These are phyloP conservation scores for Laupala kohalensis DNA, from an alignment of 1,140 invertebrate genomes.

Conservation along the genomic window DNA sequence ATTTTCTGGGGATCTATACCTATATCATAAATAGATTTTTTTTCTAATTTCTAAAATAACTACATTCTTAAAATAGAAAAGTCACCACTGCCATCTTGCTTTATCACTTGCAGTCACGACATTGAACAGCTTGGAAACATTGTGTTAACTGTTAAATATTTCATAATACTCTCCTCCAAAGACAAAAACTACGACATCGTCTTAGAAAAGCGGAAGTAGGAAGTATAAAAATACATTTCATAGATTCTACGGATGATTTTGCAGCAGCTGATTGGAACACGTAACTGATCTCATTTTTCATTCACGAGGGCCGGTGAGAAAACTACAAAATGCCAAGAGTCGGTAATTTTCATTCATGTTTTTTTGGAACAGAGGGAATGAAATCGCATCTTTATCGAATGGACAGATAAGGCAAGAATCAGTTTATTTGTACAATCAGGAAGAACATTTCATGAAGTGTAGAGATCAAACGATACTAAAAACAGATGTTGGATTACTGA, in stretches of 20 bases:
- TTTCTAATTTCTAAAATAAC: neutral
- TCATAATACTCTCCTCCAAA: neutral
- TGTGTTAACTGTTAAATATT: neutral
- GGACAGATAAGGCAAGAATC: too few relatives aligned
- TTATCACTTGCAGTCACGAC: constrained; percentile 5
- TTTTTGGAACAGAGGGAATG: too few relatives aligned
- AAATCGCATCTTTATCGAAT: too few relatives aligned
- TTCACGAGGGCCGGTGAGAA: neutral
- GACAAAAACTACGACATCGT: neutral
- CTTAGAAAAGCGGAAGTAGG: neutral
- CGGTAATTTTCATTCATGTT: neutral
- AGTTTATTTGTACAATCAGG: too few relatives aligned
- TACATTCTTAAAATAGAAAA: neutral
- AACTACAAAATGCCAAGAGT: neutral
- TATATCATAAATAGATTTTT: neutral
- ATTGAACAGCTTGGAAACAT: neutral
- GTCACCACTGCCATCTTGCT: constrained; percentile 13
- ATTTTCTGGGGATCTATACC: neutral
- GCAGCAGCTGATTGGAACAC: neutral
- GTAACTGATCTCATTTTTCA: neutral
- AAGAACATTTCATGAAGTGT: too few relatives aligned
- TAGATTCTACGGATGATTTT: neutral
- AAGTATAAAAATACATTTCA: neutral
- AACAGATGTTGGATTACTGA: too few relatives aligned
- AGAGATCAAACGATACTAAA: too few relatives aligned